Percentiles rank a stretch among this genome's conserved stretches.
Conservation (phyloP, 2,113 vertebrate species). For the Trochalopteron elliotii region DNA sequence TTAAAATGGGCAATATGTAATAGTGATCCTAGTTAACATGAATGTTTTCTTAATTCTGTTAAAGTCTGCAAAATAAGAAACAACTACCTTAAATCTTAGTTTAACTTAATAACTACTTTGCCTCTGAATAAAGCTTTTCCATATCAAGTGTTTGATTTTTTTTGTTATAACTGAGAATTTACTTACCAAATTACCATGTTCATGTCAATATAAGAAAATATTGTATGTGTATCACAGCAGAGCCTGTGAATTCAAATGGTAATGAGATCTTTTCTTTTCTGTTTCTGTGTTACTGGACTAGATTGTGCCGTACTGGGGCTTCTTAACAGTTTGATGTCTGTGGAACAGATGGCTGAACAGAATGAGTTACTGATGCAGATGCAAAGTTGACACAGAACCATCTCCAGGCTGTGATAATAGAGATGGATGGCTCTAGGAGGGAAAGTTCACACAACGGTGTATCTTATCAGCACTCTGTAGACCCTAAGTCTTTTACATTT, state of each 20-base stretch:
- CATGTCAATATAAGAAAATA: conserved; percentile 53
- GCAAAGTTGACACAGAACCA: conserved; percentile 55
- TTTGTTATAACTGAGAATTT: neutral
- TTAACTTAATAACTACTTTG: neutral
- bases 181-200: conserved; percentile 1
- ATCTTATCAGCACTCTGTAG: neutral
- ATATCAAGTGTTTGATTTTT: neutral
- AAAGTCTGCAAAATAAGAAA: neutral
- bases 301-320: conserved; percentile 30
- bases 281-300: conserved; percentile 43
- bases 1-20: neutral
- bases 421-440: conserved; percentile 14
- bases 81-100: neutral
- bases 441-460: neutral
- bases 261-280: conserved; percentile 47
- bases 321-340: conserved; percentile 53
- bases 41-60: neutral
- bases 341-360: conserved; percentile 64
- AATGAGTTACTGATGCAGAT: conserved; percentile 62
- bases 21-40: neutral
- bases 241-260: conserved; percentile 55
- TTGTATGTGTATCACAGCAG: conserved; percentile 25
- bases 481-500: neutral
- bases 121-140: neutral
- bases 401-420: conserved; percentile 35